Evolutionary conservation across 2,888 invertebrate species (phyloP), one percentile per base, ranked within the genome.

Genomic region (Apodemia hepburni): DNA sequence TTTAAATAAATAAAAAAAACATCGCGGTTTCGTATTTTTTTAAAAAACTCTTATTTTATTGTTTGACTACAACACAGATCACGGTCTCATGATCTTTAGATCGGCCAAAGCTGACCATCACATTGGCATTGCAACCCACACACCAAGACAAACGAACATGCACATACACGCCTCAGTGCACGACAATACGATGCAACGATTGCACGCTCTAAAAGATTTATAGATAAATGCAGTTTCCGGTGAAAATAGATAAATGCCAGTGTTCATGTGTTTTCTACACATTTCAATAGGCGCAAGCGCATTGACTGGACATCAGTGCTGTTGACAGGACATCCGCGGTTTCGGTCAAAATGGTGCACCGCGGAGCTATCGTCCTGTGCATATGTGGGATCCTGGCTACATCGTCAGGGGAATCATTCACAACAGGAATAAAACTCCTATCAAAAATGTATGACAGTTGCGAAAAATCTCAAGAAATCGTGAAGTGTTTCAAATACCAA

Each of bases 401-500:
- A 45, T 78, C 80, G 62, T 81, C 87, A 59, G 86, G 84, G 54
- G 88, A 89, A 72, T 81, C 85, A 70, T 80, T 91, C 65, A 84
- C 82, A 68, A 81, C 82, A 64, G 91, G 92, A 65, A 76, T 91
- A 69, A 90, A 90, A 77, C 80, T 93, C 59, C 74, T 93, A 57
- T 84, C 90, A 71, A 92, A 88, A 80, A 87, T 93, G 71, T 93
- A 93, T 75, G 87, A 92, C 70, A 93, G 93, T 76, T 96, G 96
- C 78, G 92, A 93, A 70, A 85, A 88, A 66, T 93, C 93, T 58
- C 92, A 93, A 67, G 94, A 95, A 74, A 87, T 95, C 61, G 82
- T 94, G 70, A 94, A 94, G 89, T 96, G 96, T 77, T 91, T 95
- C 71, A 95, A 96, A 82, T 87, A 95, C 63, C 94, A 95, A 76